A percentile compares a stretch with the other conserved stretches of the same genome.
Conservation (phyloP, 1,140 invertebrate species). For the Lamellibrachia luymesi region DNA sequence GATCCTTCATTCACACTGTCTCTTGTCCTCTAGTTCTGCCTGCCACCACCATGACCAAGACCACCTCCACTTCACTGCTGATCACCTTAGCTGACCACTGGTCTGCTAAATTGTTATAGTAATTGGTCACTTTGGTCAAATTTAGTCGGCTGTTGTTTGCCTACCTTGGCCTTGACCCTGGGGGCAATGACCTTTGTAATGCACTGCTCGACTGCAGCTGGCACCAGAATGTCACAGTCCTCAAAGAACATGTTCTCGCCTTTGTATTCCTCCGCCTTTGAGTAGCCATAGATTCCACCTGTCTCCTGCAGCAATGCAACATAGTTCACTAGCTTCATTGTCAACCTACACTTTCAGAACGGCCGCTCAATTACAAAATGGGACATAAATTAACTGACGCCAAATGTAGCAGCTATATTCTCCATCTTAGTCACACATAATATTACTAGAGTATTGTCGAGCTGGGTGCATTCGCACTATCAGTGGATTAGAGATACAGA, state of each 20-base stretch:
- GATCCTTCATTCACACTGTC: neutral
- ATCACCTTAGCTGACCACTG: neutral
- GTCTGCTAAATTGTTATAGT: neutral
- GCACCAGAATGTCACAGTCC: constrained; percentile 95
- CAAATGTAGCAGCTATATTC: neutral
- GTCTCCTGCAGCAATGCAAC: constrained; percentile 62
- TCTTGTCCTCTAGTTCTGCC: neutral
- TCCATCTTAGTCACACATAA: too few species aligned
- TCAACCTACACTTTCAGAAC: neutral
- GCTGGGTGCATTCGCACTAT: too few species aligned
- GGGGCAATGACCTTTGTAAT: constrained; percentile 92
- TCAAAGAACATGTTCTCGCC: constrained; percentile 86
- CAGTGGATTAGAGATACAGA: too few species aligned
- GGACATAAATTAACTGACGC: neutral
- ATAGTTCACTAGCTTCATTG: neutral
- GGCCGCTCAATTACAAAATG: neutral
- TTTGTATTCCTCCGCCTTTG: constrained; percentile 70
- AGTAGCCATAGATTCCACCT: constrained; percentile 91
- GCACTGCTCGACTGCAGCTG: constrained; percentile 95
- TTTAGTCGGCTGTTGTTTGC: neutral
- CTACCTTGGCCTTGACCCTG: constrained; percentile 76
- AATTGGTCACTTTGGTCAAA: neutral
- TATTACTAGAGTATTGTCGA: too few species aligned
- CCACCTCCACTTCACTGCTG: neutral
- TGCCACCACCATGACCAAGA: neutral